A percentile compares a stretch with the other conserved stretches of the same genome.
phyloP scores from a whole-genome alignment of 2,888 invertebrate genomes.

The Dichetophora obliterata region DNA sequence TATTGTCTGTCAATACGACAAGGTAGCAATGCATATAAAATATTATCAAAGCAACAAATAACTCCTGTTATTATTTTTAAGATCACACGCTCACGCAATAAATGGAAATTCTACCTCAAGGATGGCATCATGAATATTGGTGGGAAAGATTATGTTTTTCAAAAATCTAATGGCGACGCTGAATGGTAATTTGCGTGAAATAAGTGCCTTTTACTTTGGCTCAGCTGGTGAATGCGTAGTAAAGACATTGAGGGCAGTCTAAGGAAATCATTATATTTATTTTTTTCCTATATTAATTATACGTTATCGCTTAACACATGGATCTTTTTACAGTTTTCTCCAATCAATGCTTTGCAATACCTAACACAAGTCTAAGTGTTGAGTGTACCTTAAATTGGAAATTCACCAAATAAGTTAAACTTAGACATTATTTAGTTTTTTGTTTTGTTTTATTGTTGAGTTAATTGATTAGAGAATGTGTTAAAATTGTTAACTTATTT shows the following conservation, averaged over 20 bases:
- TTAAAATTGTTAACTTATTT: neutral
- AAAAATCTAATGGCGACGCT: conserved; percentile 98
- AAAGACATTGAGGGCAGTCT: conserved; percentile 1
- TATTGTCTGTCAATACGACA: conserved; percentile 99
- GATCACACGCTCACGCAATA: conserved; percentile 97
- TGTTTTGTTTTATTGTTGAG: neutral
- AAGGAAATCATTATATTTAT: neutral
- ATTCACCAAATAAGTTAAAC: conserved; percentile 18
- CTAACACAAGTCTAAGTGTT: conserved; percentile 6
- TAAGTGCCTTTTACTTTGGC: neutral
- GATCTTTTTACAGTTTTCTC: neutral
- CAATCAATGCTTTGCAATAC: neutral
- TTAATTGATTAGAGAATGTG: neutral
- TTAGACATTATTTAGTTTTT: neutral
- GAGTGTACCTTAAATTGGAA: conserved; percentile 26
- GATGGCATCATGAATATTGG: conserved; percentile 99
- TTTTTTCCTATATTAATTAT: neutral
- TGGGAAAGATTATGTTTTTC: conserved; percentile 98
- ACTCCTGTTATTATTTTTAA: conserved; percentile 65
- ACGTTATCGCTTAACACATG: no score
- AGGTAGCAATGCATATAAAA: conserved; percentile 73
- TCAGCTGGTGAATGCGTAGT: neutral
- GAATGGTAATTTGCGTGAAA: conserved; percentile 85
- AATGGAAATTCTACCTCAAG: conserved; percentile 99
- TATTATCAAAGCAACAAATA: neutral